A percentile compares a stretch with the other conserved stretches of the same genome.
Conservation (phyloP, 2,113 vertebrate species). For the Psittacara wagleri region DNA sequence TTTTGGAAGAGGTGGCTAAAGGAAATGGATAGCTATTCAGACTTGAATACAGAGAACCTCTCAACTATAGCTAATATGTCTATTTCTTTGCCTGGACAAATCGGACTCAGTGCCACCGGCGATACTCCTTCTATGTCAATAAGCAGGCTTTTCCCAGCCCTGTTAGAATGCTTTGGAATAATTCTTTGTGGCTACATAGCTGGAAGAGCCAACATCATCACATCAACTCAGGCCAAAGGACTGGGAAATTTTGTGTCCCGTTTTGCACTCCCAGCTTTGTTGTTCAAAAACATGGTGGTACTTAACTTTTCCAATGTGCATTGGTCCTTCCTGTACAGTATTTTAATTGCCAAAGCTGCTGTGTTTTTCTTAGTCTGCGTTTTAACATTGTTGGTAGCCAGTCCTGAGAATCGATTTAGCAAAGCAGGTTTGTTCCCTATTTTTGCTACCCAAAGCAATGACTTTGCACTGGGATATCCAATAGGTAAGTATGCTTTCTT, state of each 20-base stretch:
- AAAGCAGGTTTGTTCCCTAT: conserved; percentile 97
- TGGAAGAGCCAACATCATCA: conserved; percentile 90
- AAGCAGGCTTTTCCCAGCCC: conserved; percentile 90
- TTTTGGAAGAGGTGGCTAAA: conserved; percentile 53
- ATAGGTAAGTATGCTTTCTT: conserved; percentile 85
- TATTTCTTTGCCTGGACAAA: conserved; percentile 27
- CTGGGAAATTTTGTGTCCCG: conserved; percentile 94
- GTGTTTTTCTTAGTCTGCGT: conserved; percentile 89
- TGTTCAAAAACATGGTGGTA: conserved; percentile 98
- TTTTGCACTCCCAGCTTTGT: conserved; percentile 93
- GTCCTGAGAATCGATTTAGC: conserved; percentile 85
- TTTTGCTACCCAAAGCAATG: conserved; percentile 98
- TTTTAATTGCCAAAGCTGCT: conserved; percentile 91
- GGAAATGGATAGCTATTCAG: conserved; percentile 72
- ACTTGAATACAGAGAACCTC: conserved; percentile 52
- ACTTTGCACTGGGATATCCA: conserved; percentile 97
- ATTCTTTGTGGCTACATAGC: conserved; percentile 95
- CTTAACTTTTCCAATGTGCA: conserved; percentile 92
- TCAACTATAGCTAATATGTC: conserved; percentile 64
- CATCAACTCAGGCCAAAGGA: conserved; percentile 90
- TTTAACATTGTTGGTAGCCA: conserved; percentile 88
- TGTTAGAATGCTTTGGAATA: conserved; percentile 96
- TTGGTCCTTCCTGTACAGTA: conserved; percentile 93
- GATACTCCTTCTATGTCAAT: conserved; percentile 87
- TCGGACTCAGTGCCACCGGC: conserved; percentile 48